Evolutionary conservation across 2,888 invertebrate species (phyloP), one percentile per base, ranked within the genome.

Genomic region (Dermolepida albohirtum): DNA sequence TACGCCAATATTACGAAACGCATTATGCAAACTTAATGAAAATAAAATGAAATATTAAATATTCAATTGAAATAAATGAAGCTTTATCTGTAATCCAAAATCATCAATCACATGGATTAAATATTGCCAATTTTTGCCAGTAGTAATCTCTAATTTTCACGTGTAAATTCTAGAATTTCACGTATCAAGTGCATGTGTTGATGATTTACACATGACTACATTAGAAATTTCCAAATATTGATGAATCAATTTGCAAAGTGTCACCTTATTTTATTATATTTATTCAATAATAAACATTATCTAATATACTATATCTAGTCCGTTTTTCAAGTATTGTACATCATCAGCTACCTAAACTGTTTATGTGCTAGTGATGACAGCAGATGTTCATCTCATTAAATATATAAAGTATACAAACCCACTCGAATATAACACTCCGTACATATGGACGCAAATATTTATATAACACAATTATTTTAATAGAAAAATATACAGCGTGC

Each of bases 231-330:
- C 11, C 17, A 17, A 54, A 54, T 16, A 39, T 54, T n/a, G 40
- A 54, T 54, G 14, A 5, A 39, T 39, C 39, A 40, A 54, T 40
- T 54, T 54, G 17, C 17, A 11, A 40, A 40, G 16, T 16, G 52
- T 34, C 40, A 17, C 40, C 40, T 54, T 29, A 66, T 51, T 59
- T 66, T 50, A 50, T 66, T 59, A 57, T 66, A 64, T 68, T 68
- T 68, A 64, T 55, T 14, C 41, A 68, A 64, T 64, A 68, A 64
- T 68, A 67, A 67, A 67, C 67, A 67, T 59, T 67, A 67, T 67
- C 67, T 62, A 64, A 67, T 43, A 64, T 65, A 39, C 22, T 65
- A 29, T 64, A 27, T 64, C 43, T 16, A 40, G 14, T 14, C 34
- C 29, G 44, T 39, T 39, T 34, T 67, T 47, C 54, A 27, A 52